Conservation (phyloP, 2,113 vertebrate genomes). For the Nanger granti region DNA sequence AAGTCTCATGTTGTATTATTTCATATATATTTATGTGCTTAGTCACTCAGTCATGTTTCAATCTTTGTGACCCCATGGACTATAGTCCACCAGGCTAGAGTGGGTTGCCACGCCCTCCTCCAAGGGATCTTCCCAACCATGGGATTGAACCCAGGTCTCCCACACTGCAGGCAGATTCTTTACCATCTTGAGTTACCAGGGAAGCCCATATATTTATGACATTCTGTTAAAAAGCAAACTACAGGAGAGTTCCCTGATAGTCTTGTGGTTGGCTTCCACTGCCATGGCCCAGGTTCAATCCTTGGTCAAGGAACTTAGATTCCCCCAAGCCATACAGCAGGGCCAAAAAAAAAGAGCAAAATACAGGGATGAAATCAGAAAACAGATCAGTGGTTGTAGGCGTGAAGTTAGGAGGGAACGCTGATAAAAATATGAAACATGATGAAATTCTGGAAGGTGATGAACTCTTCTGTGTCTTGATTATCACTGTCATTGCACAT, state of each 20-base stretch:
- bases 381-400: neutral
- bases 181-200: neutral
- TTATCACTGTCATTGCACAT: neutral
- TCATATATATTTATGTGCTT: neutral
- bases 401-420: fast-evolving
- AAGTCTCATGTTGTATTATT: neutral
- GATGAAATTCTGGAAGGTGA: neutral
- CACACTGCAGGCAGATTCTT: neutral
- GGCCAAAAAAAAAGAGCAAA: neutral
- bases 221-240: neutral
- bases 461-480: neutral
- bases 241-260: neutral
- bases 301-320: neutral
- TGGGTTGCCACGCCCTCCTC: neutral
- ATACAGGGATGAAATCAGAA: neutral
- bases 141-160: neutral
- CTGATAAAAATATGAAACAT: neutral
- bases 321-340: neutral
- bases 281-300: neutral
- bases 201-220: neutral
- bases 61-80: neutral
- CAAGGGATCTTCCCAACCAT: neutral
- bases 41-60: neutral
- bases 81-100: neutral
- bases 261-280: neutral